phyloP scores from a whole-genome alignment of 2,113 vertebrate species.

The Campylomormyrus tamandua region DNA sequence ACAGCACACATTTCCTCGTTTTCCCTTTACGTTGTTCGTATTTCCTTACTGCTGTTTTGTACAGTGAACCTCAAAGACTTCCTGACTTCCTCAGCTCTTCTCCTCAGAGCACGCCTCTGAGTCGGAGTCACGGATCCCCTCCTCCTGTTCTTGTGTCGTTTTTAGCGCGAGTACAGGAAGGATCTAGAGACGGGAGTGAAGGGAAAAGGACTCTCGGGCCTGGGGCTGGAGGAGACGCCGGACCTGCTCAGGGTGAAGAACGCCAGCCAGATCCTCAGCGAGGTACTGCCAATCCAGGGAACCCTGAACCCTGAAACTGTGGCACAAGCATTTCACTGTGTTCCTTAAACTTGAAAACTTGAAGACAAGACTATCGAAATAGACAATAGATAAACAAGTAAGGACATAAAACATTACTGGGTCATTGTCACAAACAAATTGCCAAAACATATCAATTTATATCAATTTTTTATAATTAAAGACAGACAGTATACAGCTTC shows the following conservation, averaged over 20 bases:
- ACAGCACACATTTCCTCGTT: background rate
- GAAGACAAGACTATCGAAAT: background rate
- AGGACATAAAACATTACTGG: background rate
- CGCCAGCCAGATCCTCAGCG: constrained; percentile 65
- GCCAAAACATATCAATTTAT: background rate
- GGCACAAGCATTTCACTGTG: background rate
- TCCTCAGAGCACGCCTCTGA: background rate
- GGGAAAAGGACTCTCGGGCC: constrained; percentile 65
- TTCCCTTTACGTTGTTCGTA: background rate
- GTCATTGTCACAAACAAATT: background rate
- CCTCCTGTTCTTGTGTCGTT: background rate
- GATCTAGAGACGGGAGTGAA: constrained; percentile 58
- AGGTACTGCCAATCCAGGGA: constrained; percentile 46
- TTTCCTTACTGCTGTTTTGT: background rate
- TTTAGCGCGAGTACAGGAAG: constrained; percentile 68
- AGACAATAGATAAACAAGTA: background rate
- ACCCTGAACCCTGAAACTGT: background rate
- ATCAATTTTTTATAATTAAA: background rate
- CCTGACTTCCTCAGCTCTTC: background rate
- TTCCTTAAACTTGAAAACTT: background rate
- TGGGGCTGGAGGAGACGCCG: constrained; percentile 67
- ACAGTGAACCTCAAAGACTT: background rate
- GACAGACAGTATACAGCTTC: background rate
- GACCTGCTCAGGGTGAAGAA: constrained; percentile 71
- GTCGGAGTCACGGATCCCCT: background rate